These are phyloP conservation scores for Palythoa caribaeorum DNA, from an alignment of 92 coral and sea anemone genomes.

Conservation along the genomic window DNA sequence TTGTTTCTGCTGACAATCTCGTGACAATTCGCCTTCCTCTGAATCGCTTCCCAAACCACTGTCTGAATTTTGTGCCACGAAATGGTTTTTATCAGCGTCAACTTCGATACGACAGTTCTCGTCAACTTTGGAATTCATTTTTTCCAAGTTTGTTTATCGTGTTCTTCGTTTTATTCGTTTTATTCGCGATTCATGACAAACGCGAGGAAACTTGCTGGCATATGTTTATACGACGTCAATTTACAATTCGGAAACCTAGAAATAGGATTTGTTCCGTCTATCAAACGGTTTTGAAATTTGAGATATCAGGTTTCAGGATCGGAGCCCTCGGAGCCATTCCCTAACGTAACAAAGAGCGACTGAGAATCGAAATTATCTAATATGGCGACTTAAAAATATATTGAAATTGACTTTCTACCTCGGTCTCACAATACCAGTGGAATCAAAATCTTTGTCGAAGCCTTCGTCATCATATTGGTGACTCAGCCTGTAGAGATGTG, in stretches of 20 bases:
- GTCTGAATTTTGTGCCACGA: background rate
- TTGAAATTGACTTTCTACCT: background rate
- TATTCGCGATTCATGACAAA: too few relatives aligned
- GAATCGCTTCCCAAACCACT: conserved; percentile 43
- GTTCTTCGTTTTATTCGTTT: background rate
- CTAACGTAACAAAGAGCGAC: too few relatives aligned
- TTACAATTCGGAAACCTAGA: background rate
- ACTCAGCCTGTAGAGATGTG: background rate
- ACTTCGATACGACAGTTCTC: background rate
- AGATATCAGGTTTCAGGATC: background rate
- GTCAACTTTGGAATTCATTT: background rate
- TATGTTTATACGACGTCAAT: background rate
- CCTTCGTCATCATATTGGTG: background rate
- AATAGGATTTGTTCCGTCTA: background rate
- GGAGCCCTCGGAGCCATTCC: background rate
- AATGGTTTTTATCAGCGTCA: background rate
- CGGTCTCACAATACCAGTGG: background rate
- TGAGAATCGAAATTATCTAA: background rate
- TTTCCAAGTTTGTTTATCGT: background rate
- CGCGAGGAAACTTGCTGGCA: background rate
- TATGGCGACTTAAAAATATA: background rate
- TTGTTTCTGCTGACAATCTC: conserved; percentile 14
- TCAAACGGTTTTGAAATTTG: background rate
- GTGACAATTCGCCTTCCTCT: conserved; percentile 23
- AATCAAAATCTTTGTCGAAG: background rate